Evolutionary conservation across 2,113 vertebrate species (phyloP), one percentile per base, ranked within the genome.

Genomic region (Etia nguti): DNA sequence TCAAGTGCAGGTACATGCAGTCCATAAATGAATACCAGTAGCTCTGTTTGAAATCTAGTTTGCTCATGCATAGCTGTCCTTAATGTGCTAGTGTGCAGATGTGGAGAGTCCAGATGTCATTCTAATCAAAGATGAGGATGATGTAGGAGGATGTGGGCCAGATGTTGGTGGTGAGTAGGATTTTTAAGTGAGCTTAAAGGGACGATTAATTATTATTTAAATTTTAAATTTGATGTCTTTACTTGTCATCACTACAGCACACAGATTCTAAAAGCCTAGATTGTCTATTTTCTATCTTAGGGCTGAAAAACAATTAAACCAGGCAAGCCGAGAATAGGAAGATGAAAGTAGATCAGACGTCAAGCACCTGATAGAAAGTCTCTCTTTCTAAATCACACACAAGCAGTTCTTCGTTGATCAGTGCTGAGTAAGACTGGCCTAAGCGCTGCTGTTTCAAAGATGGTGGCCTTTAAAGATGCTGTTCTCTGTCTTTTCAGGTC

Each of bases 111-210:
- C 92, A 26, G 95, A 95, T 79, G 86, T 96, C 26, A 96, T 96
- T 68, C 87, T 96, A 62, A 96, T 95, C 80, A 95, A 96, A 87
- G 95, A 96, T 87, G 95, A 96, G 84, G 94, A 94, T 3, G 94
- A 95, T 6, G 10, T 92, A 22, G 92, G 87, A 82, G 90, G 82
- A 57, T 92, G 90, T 70, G 88, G 9, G 3, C 20, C 87, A 24
- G 84, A 10, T 81, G 65, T 5, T 81, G 92, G 94, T 94, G 85
- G 94, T 94, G 84, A 92, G 91, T 55, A 4, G 8, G 1, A 13
- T 85, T 62, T 43, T 70, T 38, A 55, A 12, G 59, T 13, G 18
- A 15, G 13, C 29, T 15, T 80, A 48, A 20, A 50, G 43, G 20
- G 62, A 34, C 22, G 3, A 38, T 38, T 68, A 68, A 68, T 68